phyloP scores from a whole-genome alignment of 2,113 vertebrate genomes.

The Callipepla californica region DNA sequence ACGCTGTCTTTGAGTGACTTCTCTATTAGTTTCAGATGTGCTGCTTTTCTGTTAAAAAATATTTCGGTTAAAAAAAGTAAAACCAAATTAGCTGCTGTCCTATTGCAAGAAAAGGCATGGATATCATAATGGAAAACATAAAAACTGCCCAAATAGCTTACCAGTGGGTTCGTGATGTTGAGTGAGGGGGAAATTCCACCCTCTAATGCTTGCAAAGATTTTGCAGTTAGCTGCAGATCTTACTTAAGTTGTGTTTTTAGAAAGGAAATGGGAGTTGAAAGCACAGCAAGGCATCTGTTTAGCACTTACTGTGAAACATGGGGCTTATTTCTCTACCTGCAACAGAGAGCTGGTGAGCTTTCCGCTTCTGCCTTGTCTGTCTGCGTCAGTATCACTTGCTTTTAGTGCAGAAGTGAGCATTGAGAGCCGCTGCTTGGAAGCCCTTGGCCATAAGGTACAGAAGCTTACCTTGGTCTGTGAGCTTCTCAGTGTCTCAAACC shows the following conservation, averaged over 20 bases:
- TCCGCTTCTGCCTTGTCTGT: neutral
- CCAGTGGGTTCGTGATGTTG: neutral
- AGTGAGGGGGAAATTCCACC: neutral
- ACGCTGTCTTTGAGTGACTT: neutral
- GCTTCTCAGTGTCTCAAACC: neutral
- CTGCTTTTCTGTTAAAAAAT: conserved; percentile 25
- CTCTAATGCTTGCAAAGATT: neutral
- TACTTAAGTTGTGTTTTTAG: neutral
- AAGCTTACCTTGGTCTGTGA: neutral
- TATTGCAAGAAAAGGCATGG: neutral
- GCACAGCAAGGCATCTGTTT: neutral
- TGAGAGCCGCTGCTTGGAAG: neutral
- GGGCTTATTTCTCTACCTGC: neutral
- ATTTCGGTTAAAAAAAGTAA: neutral
- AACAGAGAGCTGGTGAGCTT: neutral
- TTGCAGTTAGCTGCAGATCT: neutral
- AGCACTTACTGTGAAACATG: neutral
- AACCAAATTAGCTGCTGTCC: neutral
- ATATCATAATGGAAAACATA: conserved; percentile 21
- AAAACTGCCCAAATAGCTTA: neutral
- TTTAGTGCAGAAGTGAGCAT: neutral
- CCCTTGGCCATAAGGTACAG: neutral
- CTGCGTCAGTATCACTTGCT: neutral
- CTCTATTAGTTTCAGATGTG: conserved; percentile 55
- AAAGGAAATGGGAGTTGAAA: neutral